Percentiles rank a stretch among this genome's conserved stretches.
phyloP scores from a whole-genome alignment of 2,888 invertebrate genomes.

The Phoenoteleia sp. region DNA sequence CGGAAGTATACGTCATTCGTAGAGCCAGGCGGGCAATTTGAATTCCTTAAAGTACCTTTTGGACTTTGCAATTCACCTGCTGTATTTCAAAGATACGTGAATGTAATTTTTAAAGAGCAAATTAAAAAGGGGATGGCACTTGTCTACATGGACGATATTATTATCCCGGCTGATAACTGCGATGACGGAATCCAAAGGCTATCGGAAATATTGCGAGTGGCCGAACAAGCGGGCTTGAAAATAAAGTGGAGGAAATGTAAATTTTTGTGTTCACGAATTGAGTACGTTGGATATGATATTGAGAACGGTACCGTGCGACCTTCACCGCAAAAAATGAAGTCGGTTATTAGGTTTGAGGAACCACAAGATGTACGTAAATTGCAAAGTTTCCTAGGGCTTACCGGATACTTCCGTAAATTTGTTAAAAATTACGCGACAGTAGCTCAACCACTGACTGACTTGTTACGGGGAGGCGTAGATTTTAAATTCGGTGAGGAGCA shows the following conservation, averaged over 20 bases:
- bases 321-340: background rate
- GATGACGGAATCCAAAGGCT: conserved; percentile 32
- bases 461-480: conserved; percentile 61
- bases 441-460: conserved; percentile 73
- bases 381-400: conserved; percentile 1
- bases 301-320: conserved; percentile 2
- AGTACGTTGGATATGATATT: background rate
- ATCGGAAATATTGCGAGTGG: conserved; percentile 1
- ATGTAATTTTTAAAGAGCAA: conserved; percentile 32
- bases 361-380: background rate
- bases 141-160: conserved; percentile 56
- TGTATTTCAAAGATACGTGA: conserved; percentile 41
- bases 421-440: conserved; percentile 36
- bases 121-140: conserved; percentile 25
- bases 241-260: conserved; percentile 52
- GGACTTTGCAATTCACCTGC: conserved; percentile 56
- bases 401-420: background rate
- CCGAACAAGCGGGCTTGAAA: conserved; percentile 24
- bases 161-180: conserved; percentile 15
- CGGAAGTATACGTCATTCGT: background rate
- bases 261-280: conserved; percentile 10
- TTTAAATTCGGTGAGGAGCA: conserved; percentile 37
- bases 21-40: conserved; percentile 58
- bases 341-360: background rate
- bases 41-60: conserved; percentile 69